Conservation (phyloP, 1,140 invertebrate genomes). For the Megalopta genalis region DNA sequence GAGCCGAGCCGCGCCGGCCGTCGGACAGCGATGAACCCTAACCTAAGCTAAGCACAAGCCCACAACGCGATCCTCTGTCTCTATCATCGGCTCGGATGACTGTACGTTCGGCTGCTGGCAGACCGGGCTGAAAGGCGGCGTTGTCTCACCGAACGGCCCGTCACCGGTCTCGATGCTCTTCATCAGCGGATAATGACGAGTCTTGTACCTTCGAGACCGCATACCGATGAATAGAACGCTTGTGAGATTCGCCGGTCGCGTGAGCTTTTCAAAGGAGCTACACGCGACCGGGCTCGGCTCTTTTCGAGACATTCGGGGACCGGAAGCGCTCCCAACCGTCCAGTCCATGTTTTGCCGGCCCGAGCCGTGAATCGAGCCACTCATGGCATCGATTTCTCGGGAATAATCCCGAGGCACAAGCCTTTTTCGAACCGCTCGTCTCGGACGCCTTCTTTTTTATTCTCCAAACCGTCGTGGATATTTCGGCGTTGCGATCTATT, state of each 20-base stretch:
- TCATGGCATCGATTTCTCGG: neutral
- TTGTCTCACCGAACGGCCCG: slow-evolving; percentile 67
- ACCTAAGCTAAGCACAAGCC: slow-evolving; percentile 54
- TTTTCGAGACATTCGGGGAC: slow-evolving; percentile 15
- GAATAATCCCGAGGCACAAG: too few relatives aligned
- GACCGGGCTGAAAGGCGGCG: slow-evolving; percentile 65
- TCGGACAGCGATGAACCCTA: slow-evolving; percentile 55
- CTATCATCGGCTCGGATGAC: slow-evolving; percentile 58
- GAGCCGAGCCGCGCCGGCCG: neutral
- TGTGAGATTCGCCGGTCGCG: slow-evolving; percentile 55
- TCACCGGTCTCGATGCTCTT: slow-evolving; percentile 70
- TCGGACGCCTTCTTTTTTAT: too few relatives aligned
- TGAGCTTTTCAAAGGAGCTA: slow-evolving; percentile 24
- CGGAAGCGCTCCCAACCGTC: neutral
- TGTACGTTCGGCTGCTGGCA: slow-evolving; percentile 42
- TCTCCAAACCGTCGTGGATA: too few relatives aligned
- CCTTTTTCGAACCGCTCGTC: too few relatives aligned
- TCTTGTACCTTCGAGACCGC: slow-evolving; percentile 66
- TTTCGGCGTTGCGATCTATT: too few relatives aligned
- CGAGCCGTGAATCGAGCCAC: neutral
- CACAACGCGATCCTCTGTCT: slow-evolving; percentile 61
- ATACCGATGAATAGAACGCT: slow-evolving; percentile 63
- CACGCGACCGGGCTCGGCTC: neutral
- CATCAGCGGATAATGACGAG: slow-evolving; percentile 72
- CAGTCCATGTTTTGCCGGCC: too few relatives aligned